phyloP scores from a whole-genome alignment of 2,888 invertebrate genomes.

The Cyaniris semiargus region DNA sequence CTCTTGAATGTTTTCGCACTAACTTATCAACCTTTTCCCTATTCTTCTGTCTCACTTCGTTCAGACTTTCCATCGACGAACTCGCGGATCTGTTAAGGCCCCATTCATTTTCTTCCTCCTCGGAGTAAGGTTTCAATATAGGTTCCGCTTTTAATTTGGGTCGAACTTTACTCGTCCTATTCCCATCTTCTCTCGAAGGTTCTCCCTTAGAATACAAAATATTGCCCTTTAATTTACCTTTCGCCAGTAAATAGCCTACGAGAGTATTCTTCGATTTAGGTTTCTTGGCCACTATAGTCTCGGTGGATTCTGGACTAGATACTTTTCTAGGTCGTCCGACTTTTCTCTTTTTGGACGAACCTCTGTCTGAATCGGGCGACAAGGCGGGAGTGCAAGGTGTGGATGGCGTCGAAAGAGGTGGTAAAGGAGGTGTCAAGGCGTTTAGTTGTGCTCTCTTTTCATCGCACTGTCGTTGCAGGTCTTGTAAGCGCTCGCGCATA shows the following conservation, averaged over 20 bases:
- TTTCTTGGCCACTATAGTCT: slow-evolving; percentile 91
- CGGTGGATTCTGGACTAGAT: slow-evolving; percentile 83
- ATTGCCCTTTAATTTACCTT: slow-evolving; percentile 81
- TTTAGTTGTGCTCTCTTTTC: slow-evolving; percentile 92
- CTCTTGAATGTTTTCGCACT: slow-evolving; percentile 71
- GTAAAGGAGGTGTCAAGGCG: slow-evolving; percentile 82
- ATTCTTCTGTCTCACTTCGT: slow-evolving; percentile 75
- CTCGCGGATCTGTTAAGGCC: slow-evolving; percentile 72
- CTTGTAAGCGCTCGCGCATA: slow-evolving; percentile 89
- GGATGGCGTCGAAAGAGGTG: slow-evolving; percentile 61
- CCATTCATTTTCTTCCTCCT: slow-evolving; percentile 77
- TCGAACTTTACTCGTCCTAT: slow-evolving; percentile 82
- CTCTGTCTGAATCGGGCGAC: slow-evolving; percentile 73
- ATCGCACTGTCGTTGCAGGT: slow-evolving; percentile 89
- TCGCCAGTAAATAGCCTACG: slow-evolving; percentile 84
- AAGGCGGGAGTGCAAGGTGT: slow-evolving; percentile 71
- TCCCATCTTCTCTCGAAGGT: slow-evolving; percentile 73
- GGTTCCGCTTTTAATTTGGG: slow-evolving; percentile 87
- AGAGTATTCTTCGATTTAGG: slow-evolving; percentile 85
- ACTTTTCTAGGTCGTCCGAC: slow-evolving; percentile 90
- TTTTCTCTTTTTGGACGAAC: slow-evolving; percentile 88
- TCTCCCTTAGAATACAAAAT: slow-evolving; percentile 76
- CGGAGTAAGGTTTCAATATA: slow-evolving; percentile 81
- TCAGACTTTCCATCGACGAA: slow-evolving; percentile 77
- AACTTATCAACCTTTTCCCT: slow-evolving; percentile 72